These are phyloP conservation scores for Microctonus brassicae DNA, from an alignment of 2,888 invertebrate species.

Conservation along the genomic window DNA sequence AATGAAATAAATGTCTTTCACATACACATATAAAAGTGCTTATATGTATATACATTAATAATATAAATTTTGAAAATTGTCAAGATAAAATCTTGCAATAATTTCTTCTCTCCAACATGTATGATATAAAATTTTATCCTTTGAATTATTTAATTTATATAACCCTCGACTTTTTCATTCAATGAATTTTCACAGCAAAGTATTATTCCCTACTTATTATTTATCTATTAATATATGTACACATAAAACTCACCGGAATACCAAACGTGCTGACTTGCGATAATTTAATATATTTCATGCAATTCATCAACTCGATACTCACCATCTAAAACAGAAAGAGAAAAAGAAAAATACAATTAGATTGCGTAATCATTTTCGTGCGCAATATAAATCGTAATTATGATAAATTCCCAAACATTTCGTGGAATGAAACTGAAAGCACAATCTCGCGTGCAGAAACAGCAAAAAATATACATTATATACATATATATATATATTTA, in stretches of 20 bases:
- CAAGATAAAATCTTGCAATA: not conserved
- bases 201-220: not conserved
- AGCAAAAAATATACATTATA: not conserved
- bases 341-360: slow-evolving; percentile 3
- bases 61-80: not conserved
- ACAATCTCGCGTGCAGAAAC: not conserved
- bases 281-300: slow-evolving; percentile 3
- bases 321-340: slow-evolving; percentile 54
- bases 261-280: not conserved
- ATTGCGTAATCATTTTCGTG: slow-evolving; percentile 6
- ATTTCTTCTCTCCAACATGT: not conserved
- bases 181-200: not conserved
- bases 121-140: not conserved
- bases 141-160: not conserved
- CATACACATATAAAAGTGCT: not conserved
- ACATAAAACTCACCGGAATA: not conserved
- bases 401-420: slow-evolving; percentile 31
- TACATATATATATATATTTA: too few species aligned
- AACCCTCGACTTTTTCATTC: not conserved
- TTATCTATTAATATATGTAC: not conserved
- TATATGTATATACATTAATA: not conserved
- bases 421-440: slow-evolving; percentile 39
- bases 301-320: slow-evolving; percentile 44
- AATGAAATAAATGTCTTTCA: not conserved
- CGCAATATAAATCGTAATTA: slow-evolving; percentile 38